Base-by-base conservation (phyloP, 2,113 vertebrate genomes). In the Crotophaga sulcirostris region DNA sequence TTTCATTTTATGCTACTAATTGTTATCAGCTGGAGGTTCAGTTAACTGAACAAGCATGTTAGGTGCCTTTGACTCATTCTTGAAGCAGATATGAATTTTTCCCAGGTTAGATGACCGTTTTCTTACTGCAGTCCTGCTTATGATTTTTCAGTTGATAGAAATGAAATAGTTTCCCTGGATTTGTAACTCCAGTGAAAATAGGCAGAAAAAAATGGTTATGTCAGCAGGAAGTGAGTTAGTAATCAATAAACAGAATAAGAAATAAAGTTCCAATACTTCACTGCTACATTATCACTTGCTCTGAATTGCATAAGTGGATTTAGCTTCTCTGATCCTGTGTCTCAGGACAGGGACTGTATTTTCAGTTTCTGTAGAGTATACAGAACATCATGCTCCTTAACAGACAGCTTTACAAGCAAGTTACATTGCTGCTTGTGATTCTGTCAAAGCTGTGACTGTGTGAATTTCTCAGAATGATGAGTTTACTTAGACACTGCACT, bases 331-430 rank as follows among this genome's bases (percentile, higher is more conserved):
- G 62, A 89, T 91, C 58, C 33, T 34, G 11, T 55, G 58, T 77
- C 70, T 40, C 20, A 58, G 62, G 93, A 74, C 66, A 94, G 59
- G 36, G 63, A 52, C 52, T 67, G 59, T 34, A 8, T 78, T 82
- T 96, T 34, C 66, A 54, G 4, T 72, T 76, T 58, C 82, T 51
- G 36, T 25, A 10, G 73, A 78, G 56, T 40, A 12, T 13, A 29
- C 12, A 42, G 80, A 91, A 42, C 58, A 64, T 9, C 62, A 6
- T 49, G 51, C 24, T 10, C 60, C 74, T 47, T 38, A 82, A 64
- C 81, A 91, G 80, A 82, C 84, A 93, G 75, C 58, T 94, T 93
- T 87, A 42, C 74, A 91, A 92, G 68, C 25, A 92, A 84, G 49
- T 26, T 91, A 44, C 54, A 45, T 42, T 8, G 21, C 49, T 92